Percentiles rank a stretch among this genome's conserved stretches.
Evolutionary conservation across 2,888 invertebrate genomes (phyloP).

Genomic region (Caradrina clavipalpis): DNA sequence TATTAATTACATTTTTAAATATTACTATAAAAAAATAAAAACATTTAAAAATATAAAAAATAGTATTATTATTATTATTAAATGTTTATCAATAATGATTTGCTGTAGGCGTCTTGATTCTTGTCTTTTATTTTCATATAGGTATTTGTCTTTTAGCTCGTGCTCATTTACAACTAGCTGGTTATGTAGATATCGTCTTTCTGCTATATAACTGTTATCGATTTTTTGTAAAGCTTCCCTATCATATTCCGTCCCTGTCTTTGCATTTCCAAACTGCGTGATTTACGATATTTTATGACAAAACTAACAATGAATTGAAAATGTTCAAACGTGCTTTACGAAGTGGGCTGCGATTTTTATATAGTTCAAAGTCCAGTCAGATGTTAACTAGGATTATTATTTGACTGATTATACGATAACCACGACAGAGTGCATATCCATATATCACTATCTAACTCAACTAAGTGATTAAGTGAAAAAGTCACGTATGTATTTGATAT

Average conservation of each 20-base stretch:
- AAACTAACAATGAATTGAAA: background rate
- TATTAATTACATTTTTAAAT: too few relatives aligned
- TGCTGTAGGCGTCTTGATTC: conserved; percentile 19
- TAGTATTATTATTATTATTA: too few relatives aligned
- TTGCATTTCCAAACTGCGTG: background rate
- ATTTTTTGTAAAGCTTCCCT: background rate
- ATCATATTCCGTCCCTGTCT: conserved; percentile 10
- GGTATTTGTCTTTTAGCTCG: conserved; percentile 16
- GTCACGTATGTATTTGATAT: background rate
- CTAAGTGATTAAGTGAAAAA: conserved; percentile 11
- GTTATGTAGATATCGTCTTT: conserved; percentile 2
- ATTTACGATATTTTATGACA: background rate
- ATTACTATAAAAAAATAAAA: too few relatives aligned
- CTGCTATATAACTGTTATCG: background rate
- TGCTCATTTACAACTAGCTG: background rate
- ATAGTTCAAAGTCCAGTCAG: conserved; percentile 29
- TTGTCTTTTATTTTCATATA: conserved; percentile 7
- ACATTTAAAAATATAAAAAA: too few relatives aligned
- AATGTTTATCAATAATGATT: conserved; percentile 5
- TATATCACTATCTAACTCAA: conserved; percentile 10
- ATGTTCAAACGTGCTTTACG: background rate
- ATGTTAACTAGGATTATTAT: conserved; percentile 38
- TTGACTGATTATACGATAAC: conserved; percentile 35
- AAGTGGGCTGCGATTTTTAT: background rate
- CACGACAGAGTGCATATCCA: conserved; percentile 25